Evolutionary conservation across 1,140 invertebrate genomes (phyloP).

Genomic region (Vollenhovia emeryi): DNA sequence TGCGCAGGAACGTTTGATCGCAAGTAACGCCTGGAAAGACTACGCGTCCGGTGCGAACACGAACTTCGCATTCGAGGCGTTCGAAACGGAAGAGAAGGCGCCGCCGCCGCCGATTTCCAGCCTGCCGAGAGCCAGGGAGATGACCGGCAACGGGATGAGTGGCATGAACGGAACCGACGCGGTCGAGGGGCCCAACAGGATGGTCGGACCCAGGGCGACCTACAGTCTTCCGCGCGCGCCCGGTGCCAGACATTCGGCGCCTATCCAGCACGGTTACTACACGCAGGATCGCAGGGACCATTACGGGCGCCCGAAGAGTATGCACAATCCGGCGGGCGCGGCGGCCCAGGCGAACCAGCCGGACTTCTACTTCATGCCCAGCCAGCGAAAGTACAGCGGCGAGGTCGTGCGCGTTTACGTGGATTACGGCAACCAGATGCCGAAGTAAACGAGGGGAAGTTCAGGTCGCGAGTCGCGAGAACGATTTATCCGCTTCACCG

Average conservation of each 20-base stretch:
- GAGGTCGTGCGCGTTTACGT: conserved; percentile 97
- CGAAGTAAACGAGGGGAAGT: conserved; percentile 70
- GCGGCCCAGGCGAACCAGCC: conserved; percentile 85
- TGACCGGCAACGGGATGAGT: conserved; percentile 66
- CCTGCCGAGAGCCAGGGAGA: conserved; percentile 83
- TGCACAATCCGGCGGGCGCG: conserved; percentile 59
- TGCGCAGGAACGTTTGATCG: conserved; percentile 91
- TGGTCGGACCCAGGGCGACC: conserved; percentile 83
- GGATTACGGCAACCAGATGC: conserved; percentile 87
- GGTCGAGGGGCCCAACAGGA: conserved; percentile 66
- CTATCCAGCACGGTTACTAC: conserved; percentile 84
- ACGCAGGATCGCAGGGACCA: conserved; percentile 84
- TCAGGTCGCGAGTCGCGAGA: conserved; percentile 7
- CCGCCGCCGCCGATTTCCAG: conserved; percentile 81
- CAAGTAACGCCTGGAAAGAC: conserved; percentile 94
- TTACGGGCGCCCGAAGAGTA: conserved; percentile 70
- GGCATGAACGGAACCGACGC: conserved; percentile 69
- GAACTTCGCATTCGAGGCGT: conserved; percentile 95
- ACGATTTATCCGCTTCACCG: conserved; percentile 63
- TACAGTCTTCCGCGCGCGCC: conserved; percentile 84
- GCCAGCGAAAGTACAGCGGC: conserved; percentile 96
- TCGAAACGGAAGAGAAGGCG: conserved; percentile 91
- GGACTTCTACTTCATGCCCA: conserved; percentile 98
- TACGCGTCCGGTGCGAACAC: conserved; percentile 92
- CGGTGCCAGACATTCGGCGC: conserved; percentile 77